A percentile compares a stretch with the other conserved stretches of the same genome.
These are phyloP conservation scores for Tenodera sinensis DNA, from an alignment of 2,888 invertebrate genomes.

Conservation along the genomic window DNA sequence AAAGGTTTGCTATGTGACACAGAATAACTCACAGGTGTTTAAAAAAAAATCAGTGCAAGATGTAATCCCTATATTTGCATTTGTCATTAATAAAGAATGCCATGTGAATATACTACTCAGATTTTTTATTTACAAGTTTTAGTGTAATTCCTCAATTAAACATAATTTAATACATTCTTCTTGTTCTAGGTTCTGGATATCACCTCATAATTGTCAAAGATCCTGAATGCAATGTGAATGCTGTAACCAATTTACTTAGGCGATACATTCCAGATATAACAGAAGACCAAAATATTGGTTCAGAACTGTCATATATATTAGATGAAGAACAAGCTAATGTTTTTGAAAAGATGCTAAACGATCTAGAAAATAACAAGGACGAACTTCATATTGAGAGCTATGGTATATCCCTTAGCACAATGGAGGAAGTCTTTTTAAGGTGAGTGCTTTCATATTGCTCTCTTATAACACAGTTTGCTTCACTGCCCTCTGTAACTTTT, in stretches of 20 bases:
- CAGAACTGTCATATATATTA: conserved; percentile 69
- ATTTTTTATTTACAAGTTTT: not conserved
- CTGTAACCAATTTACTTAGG: conserved; percentile 58
- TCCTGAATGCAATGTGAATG: conserved; percentile 47
- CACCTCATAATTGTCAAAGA: conserved; percentile 69
- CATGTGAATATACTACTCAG: too few relatives aligned
- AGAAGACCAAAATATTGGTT: conserved; percentile 68
- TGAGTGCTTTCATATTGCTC: conserved; percentile 42
- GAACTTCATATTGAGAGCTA: conserved; percentile 68
- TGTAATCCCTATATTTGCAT: too few relatives aligned
- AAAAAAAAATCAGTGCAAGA: too few relatives aligned
- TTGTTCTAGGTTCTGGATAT: conserved; percentile 63
- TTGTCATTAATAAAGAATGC: too few relatives aligned
- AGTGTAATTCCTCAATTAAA: too few relatives aligned
- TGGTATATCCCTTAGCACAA: conserved; percentile 78
- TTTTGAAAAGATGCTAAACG: conserved; percentile 66
- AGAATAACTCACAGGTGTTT: too few relatives aligned
- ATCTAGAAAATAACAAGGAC: conserved; percentile 59
- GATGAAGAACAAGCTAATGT: conserved; percentile 57
- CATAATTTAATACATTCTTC: too few relatives aligned
- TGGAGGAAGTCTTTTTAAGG: conserved; percentile 89
- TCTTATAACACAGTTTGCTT: too few relatives aligned
- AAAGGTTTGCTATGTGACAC: too few relatives aligned
- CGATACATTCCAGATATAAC: conserved; percentile 62
- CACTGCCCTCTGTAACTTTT: too few relatives aligned